Evolutionary conservation across 2,797 vertebrate species (phyloP), one percentile per base, ranked within the genome.

Genomic region (Oceanodroma leucorhoa): DNA sequence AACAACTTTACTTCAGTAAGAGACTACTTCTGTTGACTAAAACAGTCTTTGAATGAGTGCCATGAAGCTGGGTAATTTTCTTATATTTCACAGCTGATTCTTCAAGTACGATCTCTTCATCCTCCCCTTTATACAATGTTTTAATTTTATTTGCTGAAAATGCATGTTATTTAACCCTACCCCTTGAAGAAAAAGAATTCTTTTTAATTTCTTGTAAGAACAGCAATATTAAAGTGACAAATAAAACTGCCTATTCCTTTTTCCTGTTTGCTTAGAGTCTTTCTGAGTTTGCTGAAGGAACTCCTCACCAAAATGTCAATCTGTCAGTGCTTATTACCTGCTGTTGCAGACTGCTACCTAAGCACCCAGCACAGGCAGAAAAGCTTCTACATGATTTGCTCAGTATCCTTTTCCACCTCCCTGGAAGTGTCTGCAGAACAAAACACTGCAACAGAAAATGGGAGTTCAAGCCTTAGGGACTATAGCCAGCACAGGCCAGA

Each of bases 121-220:
- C 11, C 3, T 53, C 3, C 4, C 9, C 18, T 51, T 71, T 15
- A 32, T 5, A 30, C 1, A 38, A 26, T 5, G 24, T 36, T n/a
- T 41, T 41, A 20, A 3, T n/a, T 53, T 81, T 64, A 4, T 64
- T 83, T 80, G 6, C 14, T 64, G 45, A 77, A 83, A 83, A 71
- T 0, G 11, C 3, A 14, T 23, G 11, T 29, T 83, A n/a, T 46
- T 86, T 75, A 89, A 75, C 11, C 9, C 13, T 38, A 43, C 4
- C 1, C 1, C 15, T 50, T 43, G 14, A 61, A 55, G 14, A 36
- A 50, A 67, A 81, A 53, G 0, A 30, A 7, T 5, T 62, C 1
- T 29, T 51, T 76, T 29, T 5, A 43, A 40, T 76, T 73, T 90
- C 15, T 65, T 10, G 5, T 48, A 32, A 64, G 22, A 86, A 62